Conservation (phyloP, 2,888 invertebrate species). For the Noctua pronuba region DNA sequence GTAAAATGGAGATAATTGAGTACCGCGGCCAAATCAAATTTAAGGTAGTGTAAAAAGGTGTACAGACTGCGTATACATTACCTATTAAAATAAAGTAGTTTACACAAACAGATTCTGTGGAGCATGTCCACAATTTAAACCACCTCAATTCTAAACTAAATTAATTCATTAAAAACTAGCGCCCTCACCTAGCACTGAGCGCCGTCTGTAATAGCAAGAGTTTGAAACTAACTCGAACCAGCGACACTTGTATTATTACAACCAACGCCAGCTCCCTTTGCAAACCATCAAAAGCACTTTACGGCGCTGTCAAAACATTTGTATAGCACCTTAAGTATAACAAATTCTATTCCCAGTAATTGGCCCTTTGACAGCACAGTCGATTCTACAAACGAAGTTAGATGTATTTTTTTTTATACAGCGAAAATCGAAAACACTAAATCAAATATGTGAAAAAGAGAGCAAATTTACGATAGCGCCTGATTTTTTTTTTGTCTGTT, state of each 20-base stretch:
- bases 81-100: constrained; percentile 21
- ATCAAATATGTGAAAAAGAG: constrained; percentile 63
- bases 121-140: constrained; percentile 26
- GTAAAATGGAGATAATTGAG: not conserved
- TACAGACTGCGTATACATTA: not conserved
- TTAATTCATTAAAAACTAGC: constrained; percentile 55
- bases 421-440: constrained; percentile 59
- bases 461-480: constrained; percentile 35
- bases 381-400: constrained; percentile 41
- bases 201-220: constrained; percentile 36
- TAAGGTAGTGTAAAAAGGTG: not conserved
- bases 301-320: constrained; percentile 58
- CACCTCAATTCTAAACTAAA: constrained; percentile 30
- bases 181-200: constrained; percentile 5
- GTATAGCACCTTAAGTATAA: constrained; percentile 52
- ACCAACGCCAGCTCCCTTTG: constrained; percentile 39
- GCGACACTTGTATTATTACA: constrained; percentile 52
- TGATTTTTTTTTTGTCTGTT: constrained; percentile 27
- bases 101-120: constrained; percentile 9
- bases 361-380: constrained; percentile 61
- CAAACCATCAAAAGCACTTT: constrained; percentile 56
- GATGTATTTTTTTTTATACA: constrained; percentile 54
- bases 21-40: not conserved
- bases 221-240: constrained; percentile 45
- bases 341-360: constrained; percentile 59